Conservation (phyloP, 2,888 invertebrate genomes). For the Drosophila pseudotakahashii region DNA sequence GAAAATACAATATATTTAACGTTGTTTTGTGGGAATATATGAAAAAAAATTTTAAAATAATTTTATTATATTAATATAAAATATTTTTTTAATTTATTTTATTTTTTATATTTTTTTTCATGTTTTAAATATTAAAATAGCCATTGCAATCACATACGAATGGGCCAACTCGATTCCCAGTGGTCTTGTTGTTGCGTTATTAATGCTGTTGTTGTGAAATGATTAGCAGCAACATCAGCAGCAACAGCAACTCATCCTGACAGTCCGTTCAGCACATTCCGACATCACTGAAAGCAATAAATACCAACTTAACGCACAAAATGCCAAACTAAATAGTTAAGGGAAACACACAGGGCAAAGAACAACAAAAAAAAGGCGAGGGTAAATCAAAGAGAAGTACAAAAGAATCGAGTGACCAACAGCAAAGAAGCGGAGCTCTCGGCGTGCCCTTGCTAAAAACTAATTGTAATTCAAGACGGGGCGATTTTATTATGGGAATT, state of each 20-base stretch:
- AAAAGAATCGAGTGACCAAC: slow-evolving; percentile 20
- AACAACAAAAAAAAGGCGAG: slow-evolving; percentile 43
- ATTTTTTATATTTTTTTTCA: too few relatives aligned
- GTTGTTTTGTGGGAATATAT: not conserved
- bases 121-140: not conserved
- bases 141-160: slow-evolving; percentile 32
- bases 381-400: slow-evolving; percentile 16
- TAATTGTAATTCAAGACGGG: slow-evolving; percentile 84
- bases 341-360: slow-evolving; percentile 48
- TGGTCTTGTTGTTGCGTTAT: slow-evolving; percentile 51
- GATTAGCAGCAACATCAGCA: slow-evolving; percentile 63
- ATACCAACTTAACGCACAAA: slow-evolving; percentile 84
- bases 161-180: slow-evolving; percentile 52
- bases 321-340: slow-evolving; percentile 81
- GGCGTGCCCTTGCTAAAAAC: slow-evolving; percentile 69
- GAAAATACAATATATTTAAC: not conserved
- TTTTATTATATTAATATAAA: too few relatives aligned
- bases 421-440: slow-evolving; percentile 30
- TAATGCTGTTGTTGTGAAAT: slow-evolving; percentile 62
- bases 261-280: slow-evolving; percentile 77
- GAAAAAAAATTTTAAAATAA: too few relatives aligned
- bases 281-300: slow-evolving; percentile 82
- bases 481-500: slow-evolving; percentile 84
- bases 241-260: slow-evolving; percentile 67
- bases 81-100: too few relatives aligned